Base-by-base conservation (phyloP, 1,140 invertebrate species). In the Bombyx mandarina region DNA sequence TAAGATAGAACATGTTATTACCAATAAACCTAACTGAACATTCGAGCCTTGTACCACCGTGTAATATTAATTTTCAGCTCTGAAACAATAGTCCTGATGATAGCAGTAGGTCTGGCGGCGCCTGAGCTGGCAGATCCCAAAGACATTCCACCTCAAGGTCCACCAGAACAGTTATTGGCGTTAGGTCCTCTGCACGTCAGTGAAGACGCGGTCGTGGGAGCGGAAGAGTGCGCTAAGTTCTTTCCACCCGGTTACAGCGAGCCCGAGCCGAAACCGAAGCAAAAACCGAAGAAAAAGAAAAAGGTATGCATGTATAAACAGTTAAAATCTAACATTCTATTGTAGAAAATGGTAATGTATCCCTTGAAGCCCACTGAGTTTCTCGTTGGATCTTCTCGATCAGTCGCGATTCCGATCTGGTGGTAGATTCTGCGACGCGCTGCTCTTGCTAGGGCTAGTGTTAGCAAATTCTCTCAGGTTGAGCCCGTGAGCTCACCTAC, bases 51-150 rank as follows among this genome's bases (percentile, higher is more conserved):
- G 12, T 47, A 10, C 9, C 6, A 47, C 45, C 12, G 45, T 10
- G 0, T 47, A 12, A 10, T 47, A 9, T 18, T 12, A 2, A 0
- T 12, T 54, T 73, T 12, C 67, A 92, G 91, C 61, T 89, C 88
- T 58, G 91, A 92, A 70, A 92, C 91, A 60, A 81, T 92, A 46
- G 84, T 92, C 4, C 64, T 92, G 3, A 91, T 91, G 87, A 74
- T 92, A 48, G 83, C 88, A 3, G 89, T 86, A 75, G 88, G 82
- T 52, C 78, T 80, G 3, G 81, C 78, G 1, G 87, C 91, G 6
- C 88, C 60, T 57, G 89, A 52, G 54, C 79, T 81, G 8, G 75
- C 69, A 0, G 76, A 75, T 2, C 70, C 78, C 8, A 54, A 63
- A 5, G 71, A 69, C 0, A 54, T 68, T 0, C 57, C 63, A 1